These are phyloP conservation scores for Bos javanicus DNA, from an alignment of 2,113 vertebrate genomes.

Conservation along the genomic window DNA sequence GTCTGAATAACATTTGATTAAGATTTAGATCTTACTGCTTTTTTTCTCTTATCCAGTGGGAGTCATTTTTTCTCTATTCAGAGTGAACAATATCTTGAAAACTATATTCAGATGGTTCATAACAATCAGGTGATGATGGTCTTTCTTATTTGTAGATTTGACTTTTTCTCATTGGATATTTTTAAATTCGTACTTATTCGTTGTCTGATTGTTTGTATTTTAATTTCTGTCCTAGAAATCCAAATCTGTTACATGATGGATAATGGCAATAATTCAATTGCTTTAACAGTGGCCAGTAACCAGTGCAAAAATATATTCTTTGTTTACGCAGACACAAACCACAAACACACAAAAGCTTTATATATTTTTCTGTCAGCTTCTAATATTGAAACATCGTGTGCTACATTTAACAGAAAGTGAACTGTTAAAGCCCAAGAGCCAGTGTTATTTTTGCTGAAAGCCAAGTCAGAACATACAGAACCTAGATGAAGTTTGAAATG, in stretches of 20 bases:
- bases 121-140: slow-evolving; percentile 53
- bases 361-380: neutral
- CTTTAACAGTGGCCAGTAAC: slow-evolving; percentile 42
- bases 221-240: slow-evolving; percentile 4
- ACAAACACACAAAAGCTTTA: slow-evolving; percentile 43
- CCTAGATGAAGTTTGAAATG: neutral
- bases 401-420: neutral
- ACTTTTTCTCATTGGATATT: neutral
- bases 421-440: neutral
- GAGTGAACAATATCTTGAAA: slow-evolving; percentile 46
- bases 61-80: slow-evolving; percentile 6
- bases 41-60: slow-evolving; percentile 15
- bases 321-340: slow-evolving; percentile 18
- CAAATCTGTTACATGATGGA: neutral
- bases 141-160: slow-evolving; percentile 1
- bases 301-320: slow-evolving; percentile 42
- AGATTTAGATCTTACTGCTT: slow-evolving; percentile 29
- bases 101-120: slow-evolving; percentile 24
- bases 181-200: slow-evolving; percentile 7
- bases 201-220: slow-evolving; percentile 11
- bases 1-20: slow-evolving; percentile 27
- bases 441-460: neutral
- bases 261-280: slow-evolving; percentile 39
- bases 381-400: slow-evolving; percentile 43
- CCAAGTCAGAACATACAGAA: neutral